Conservation (phyloP, 2,888 invertebrate genomes). For the Ctenicera cuprea region DNA sequence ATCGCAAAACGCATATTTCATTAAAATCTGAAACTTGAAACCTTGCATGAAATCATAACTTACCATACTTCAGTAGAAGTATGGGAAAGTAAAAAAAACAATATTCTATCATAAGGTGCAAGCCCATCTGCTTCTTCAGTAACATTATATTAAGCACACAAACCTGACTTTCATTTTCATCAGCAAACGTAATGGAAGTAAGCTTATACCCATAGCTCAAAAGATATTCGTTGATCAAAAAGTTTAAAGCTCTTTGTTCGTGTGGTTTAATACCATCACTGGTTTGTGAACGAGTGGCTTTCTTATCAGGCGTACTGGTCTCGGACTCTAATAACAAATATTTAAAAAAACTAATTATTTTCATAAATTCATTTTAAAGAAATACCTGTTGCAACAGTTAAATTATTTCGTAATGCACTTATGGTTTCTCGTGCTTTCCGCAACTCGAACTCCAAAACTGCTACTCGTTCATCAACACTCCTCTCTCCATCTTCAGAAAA, state of each 20-base stretch:
- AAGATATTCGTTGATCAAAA: conserved; percentile 90
- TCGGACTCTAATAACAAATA: conserved; percentile 77
- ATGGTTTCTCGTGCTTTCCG: conserved; percentile 92
- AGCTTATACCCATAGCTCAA: conserved; percentile 87
- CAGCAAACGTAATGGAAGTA: conserved; percentile 92
- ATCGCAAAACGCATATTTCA: no score
- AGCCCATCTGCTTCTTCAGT: no score
- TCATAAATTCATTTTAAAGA: no score
- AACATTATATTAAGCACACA: conserved; percentile 32
- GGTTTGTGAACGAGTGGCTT: conserved; percentile 68
- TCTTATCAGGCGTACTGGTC: conserved; percentile 73
- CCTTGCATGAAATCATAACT: no score
- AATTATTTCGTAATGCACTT: conserved; percentile 85
- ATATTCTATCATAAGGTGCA: no score
- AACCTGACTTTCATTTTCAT: conserved; percentile 93
- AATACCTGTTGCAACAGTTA: conserved; percentile 85
- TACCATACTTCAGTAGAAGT: no score
- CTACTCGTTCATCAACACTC: conserved; percentile 86
- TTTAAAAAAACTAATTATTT: no score
- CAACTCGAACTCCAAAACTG: conserved; percentile 91
- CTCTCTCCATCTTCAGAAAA: conserved; percentile 91
- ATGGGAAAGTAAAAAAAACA: no score
- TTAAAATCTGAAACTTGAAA: no score
- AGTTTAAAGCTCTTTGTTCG: conserved; percentile 89
- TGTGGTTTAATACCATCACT: conserved; percentile 82